phyloP scores from a whole-genome alignment of 2,113 vertebrate genomes.

The Sturnus vulgaris region DNA sequence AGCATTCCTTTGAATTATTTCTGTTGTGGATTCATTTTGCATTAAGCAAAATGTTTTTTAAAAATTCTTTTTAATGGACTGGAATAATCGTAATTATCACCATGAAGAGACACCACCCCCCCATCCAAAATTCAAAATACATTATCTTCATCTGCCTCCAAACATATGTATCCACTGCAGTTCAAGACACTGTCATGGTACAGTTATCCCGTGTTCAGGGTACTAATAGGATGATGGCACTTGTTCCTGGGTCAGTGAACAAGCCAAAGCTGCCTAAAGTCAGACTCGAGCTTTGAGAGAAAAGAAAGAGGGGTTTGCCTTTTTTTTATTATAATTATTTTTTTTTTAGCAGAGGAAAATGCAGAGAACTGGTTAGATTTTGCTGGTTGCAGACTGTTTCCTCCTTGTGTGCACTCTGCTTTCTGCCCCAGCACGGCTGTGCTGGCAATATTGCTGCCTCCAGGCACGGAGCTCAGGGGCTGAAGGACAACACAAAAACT shows the following conservation, averaged over 20 bases:
- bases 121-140: not conserved
- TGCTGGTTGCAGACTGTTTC: not conserved
- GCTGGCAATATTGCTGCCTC: slow-evolving; percentile 11
- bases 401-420: not conserved
- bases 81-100: slow-evolving; percentile 22
- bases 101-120: not conserved
- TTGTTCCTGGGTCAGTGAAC: slow-evolving; percentile 45
- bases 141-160: slow-evolving; percentile 6
- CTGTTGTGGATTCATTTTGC: not conserved
- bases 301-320: not conserved
- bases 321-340: not conserved
- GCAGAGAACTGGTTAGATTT: not conserved
- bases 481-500: slow-evolving; percentile 46
- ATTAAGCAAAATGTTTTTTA: not conserved
- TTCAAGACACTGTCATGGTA: slow-evolving; percentile 2
- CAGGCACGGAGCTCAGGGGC: slow-evolving; percentile 18
- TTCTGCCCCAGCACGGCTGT: not conserved
- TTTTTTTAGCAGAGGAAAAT: not conserved
- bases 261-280: slow-evolving; percentile 55
- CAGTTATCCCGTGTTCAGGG: slow-evolving; percentile 20
- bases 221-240: slow-evolving; percentile 50
- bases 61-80: not conserved
- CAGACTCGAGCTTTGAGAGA: not conserved
- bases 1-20: not conserved
- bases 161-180: not conserved